Evolutionary conservation across 2,113 vertebrate genomes (phyloP).

Genomic region (Thamnophis sirtalis): DNA sequence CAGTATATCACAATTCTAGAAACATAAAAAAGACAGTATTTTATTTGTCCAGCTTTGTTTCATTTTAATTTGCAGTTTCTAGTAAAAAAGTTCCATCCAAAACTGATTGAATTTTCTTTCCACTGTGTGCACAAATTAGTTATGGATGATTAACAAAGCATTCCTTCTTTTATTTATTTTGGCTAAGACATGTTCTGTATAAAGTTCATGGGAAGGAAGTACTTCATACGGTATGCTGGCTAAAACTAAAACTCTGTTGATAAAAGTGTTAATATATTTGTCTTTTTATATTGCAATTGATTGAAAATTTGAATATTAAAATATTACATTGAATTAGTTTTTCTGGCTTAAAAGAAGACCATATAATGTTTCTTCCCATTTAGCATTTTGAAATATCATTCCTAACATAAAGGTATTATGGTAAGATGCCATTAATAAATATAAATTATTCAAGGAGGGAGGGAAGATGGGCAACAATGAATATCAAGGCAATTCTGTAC

Average conservation of each 20-base stretch:
- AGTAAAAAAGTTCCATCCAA: slow-evolving; percentile 68
- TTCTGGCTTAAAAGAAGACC: slow-evolving; percentile 50
- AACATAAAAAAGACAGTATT: slow-evolving; percentile 32
- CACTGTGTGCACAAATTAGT: slow-evolving; percentile 70
- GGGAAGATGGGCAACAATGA: neutral
- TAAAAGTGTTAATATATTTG: slow-evolving; percentile 56
- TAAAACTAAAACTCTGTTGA: slow-evolving; percentile 65
- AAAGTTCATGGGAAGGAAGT: slow-evolving; percentile 68
- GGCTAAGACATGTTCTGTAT: slow-evolving; percentile 66
- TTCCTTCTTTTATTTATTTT: slow-evolving; percentile 76
- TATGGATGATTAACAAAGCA: slow-evolving; percentile 76
- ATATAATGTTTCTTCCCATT: slow-evolving; percentile 11
- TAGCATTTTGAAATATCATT: slow-evolving; percentile 2
- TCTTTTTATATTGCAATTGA: slow-evolving; percentile 38
- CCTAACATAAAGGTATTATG: slow-evolving; percentile 17
- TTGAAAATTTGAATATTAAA: slow-evolving; percentile 52
- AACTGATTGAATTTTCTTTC: slow-evolving; percentile 64
- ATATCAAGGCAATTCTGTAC: neutral
- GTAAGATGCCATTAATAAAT: neutral
- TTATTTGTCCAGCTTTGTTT: slow-evolving; percentile 41
- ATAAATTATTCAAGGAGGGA: neutral
- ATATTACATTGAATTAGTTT: slow-evolving; percentile 58
- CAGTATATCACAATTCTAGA: slow-evolving; percentile 22
- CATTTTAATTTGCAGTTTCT: slow-evolving; percentile 54
- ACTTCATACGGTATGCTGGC: slow-evolving; percentile 62